phyloP scores from a whole-genome alignment of 2,888 invertebrate genomes.

The Tiphia femorata region DNA sequence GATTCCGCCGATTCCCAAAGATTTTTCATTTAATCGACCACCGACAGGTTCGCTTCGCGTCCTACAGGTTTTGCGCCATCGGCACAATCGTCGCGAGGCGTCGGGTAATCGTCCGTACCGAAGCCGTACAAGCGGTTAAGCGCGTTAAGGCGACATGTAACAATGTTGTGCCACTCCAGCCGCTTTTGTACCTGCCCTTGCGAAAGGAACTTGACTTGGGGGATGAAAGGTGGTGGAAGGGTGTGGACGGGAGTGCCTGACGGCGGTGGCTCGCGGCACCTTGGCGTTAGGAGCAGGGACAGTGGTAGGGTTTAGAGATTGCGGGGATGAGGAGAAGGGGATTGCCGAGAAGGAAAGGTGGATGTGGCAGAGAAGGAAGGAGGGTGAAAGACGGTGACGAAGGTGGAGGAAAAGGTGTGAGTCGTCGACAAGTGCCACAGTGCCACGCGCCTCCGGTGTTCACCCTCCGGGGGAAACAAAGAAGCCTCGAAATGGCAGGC shows the following conservation, averaged over 20 bases:
- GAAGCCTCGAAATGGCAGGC: constrained; percentile 53
- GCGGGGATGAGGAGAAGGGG: constrained; percentile 4
- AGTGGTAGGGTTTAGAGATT: background rate
- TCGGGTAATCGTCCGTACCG: constrained; percentile 41
- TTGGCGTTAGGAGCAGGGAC: background rate
- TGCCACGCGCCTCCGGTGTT: constrained; percentile 45
- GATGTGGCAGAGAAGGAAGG: too few species aligned
- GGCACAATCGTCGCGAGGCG: too few species aligned
- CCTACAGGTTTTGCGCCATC: background rate
- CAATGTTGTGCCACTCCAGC: constrained; percentile 42
- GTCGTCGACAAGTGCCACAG: constrained; percentile 40
- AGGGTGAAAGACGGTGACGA: too few species aligned
- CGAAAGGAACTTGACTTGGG: background rate
- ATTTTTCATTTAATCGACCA: background rate
- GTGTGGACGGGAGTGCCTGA: background rate
- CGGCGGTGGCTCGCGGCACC: background rate
- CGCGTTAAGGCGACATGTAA: constrained; percentile 43
- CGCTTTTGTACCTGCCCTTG: constrained; percentile 12
- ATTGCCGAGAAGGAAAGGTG: too few species aligned
- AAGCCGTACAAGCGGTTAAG: constrained; percentile 53
- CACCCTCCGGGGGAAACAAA: constrained; percentile 51
- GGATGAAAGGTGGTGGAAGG: background rate
- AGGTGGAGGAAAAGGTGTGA: constrained; percentile 12
- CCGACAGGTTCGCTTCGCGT: background rate
- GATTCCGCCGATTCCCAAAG: background rate